A percentile compares a stretch with the other conserved stretches of the same genome.
Evolutionary conservation across 2,113 vertebrate genomes (phyloP).

Genomic region (Calidris pygmaea): DNA sequence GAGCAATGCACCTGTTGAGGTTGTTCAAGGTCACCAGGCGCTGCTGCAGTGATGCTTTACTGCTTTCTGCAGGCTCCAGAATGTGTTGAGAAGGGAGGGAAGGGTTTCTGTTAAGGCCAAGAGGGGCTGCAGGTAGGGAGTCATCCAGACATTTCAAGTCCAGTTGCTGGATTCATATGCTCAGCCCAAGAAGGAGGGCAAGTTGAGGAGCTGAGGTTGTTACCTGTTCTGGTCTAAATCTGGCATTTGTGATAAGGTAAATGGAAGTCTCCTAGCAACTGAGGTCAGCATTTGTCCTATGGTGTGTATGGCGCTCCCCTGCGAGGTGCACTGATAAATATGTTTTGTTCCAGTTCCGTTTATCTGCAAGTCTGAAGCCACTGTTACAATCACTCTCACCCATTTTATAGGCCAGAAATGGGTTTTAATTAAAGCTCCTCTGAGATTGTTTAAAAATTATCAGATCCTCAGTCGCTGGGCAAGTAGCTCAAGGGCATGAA

Average conservation of each 20-base stretch:
- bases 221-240: neutral
- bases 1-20: conserved; percentile 46
- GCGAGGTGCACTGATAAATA: neutral
- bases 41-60: neutral
- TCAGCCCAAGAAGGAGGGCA: neutral
- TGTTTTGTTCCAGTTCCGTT: neutral
- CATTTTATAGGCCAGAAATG: neutral
- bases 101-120: neutral
- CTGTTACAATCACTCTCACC: neutral
- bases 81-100: neutral
- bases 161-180: neutral
- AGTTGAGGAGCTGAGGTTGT: neutral
- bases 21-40: conserved; percentile 5
- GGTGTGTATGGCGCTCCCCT: neutral
- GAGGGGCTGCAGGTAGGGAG: neutral
- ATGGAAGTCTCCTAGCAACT: neutral
- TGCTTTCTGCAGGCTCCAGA: neutral
- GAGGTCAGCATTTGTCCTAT: neutral
- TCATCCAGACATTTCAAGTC: neutral
- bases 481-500: neutral
- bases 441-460: neutral
- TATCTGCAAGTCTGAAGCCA: neutral
- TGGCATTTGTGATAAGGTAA: neutral
- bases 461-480: neutral
- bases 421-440: neutral